These are phyloP conservation scores for Notarius lentiginosus DNA, from an alignment of 2,113 vertebrate species.

Conservation along the genomic window DNA sequence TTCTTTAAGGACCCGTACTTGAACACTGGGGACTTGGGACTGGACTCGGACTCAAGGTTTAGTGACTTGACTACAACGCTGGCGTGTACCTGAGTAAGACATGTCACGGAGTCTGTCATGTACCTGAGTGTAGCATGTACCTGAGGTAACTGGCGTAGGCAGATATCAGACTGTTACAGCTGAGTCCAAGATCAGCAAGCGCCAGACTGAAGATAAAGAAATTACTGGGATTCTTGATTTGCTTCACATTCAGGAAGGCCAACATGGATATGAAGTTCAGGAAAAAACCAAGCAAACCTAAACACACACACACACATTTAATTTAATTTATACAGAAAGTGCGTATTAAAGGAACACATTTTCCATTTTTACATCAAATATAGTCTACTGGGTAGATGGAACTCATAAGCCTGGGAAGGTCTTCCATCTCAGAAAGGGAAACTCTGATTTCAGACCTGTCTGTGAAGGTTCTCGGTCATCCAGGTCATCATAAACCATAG, in stretches of 20 bases:
- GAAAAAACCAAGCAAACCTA: slow-evolving; percentile 87
- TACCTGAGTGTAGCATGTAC: slow-evolving; percentile 61
- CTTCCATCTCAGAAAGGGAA: too few relatives aligned
- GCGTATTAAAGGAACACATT: not conserved
- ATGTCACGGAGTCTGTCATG: not conserved
- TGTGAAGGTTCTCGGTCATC: too few relatives aligned
- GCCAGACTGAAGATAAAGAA: slow-evolving; percentile 88
- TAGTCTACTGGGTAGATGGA: not conserved
- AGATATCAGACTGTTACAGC: slow-evolving; percentile 82
- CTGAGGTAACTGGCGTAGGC: slow-evolving; percentile 87
- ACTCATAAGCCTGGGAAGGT: too few relatives aligned
- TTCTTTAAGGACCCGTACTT: too few relatives aligned
- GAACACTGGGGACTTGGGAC: too few relatives aligned
- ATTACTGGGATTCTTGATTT: slow-evolving; percentile 82
- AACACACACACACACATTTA: slow-evolving; percentile 35
- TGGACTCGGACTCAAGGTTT: too few relatives aligned
- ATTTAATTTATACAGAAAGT: not conserved
- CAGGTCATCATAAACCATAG: too few relatives aligned
- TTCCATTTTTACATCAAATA: not conserved
- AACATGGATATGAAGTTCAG: slow-evolving; percentile 85
- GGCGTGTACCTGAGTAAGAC: not conserved
- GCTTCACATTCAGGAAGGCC: slow-evolving; percentile 83
- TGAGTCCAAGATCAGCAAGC: slow-evolving; percentile 84
- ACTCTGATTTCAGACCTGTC: too few relatives aligned
- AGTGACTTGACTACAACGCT: too few relatives aligned